A percentile compares a stretch with the other conserved stretches of the same genome.
phyloP scores from a whole-genome alignment of 2,888 invertebrate genomes.

The Hirtodrosophila trivittata region DNA sequence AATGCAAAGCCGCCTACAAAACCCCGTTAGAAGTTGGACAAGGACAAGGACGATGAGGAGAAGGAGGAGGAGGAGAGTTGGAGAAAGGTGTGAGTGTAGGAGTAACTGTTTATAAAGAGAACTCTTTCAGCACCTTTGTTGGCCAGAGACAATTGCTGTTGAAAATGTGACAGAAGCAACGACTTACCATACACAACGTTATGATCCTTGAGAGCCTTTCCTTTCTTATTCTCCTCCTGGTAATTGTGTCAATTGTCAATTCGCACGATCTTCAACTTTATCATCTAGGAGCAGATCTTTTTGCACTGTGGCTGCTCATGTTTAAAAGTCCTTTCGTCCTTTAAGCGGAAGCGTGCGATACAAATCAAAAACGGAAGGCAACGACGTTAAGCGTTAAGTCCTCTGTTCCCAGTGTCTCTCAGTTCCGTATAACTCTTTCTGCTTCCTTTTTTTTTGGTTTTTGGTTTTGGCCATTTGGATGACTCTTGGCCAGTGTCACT shows the following conservation, averaged over 20 bases:
- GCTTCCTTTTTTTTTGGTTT: not conserved
- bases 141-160: constrained; percentile 66
- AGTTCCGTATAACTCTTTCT: constrained; percentile 66
- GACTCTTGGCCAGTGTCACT: constrained; percentile 64
- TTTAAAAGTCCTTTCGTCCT: not conserved
- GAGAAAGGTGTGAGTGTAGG: not conserved
- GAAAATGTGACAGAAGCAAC: constrained; percentile 42
- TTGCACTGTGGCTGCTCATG: not conserved
- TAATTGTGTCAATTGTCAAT: constrained; percentile 77
- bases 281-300: constrained; percentile 7
- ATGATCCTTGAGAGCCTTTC: constrained; percentile 9
- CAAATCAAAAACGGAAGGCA: constrained; percentile 44
- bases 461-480: constrained; percentile 42
- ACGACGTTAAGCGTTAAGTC: constrained; percentile 32
- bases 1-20: constrained; percentile 58
- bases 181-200: constrained; percentile 37
- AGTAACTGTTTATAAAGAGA: constrained; percentile 2
- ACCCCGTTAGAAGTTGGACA: constrained; percentile 55
- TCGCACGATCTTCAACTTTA: constrained; percentile 60
- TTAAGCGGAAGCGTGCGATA: constrained; percentile 60
- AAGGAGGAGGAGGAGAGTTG: constrained; percentile 6
- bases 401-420: constrained; percentile 14
- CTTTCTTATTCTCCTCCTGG: constrained; percentile 15
- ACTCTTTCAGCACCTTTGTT: constrained; percentile 40
- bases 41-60: not conserved